A percentile compares a stretch with the other conserved stretches of the same genome.
phyloP scores from a whole-genome alignment of 23 tunicate genomes.

The Clavelina lepadiformis region DNA sequence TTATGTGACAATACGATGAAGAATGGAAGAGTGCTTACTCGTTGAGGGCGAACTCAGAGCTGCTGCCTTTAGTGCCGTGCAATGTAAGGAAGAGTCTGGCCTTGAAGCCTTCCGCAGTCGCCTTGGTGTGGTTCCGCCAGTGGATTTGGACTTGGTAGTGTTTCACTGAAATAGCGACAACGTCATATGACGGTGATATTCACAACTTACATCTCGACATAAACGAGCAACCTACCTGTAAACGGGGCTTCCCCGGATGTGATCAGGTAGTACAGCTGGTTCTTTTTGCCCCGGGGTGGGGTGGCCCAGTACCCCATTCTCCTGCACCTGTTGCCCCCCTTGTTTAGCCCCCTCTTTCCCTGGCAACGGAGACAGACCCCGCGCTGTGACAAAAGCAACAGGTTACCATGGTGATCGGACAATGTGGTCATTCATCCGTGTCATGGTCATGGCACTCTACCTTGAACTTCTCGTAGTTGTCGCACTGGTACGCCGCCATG shows the following conservation, averaged over 20 bases:
- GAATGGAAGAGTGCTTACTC: slow-evolving; percentile 62
- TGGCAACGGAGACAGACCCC: slow-evolving; percentile 76
- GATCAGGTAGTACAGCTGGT: slow-evolving; percentile 57
- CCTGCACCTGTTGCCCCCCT: slow-evolving; percentile 45
- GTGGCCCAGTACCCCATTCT: slow-evolving; percentile 91
- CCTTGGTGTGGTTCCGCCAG: slow-evolving; percentile 60
- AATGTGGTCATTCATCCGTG: too few relatives aligned
- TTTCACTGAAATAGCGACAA: slow-evolving; percentile 38
- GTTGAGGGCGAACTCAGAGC: slow-evolving; percentile 63
- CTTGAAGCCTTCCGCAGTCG: slow-evolving; percentile 42
- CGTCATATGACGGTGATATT: neutral
- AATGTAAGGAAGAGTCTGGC: slow-evolving; percentile 59
- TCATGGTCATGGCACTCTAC: slow-evolving; percentile 47
- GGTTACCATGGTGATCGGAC: neutral
- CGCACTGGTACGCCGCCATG: slow-evolving; percentile 68
- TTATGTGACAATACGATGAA: neutral
- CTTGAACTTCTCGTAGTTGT: slow-evolving; percentile 62
- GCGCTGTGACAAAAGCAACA: slow-evolving; percentile 38
- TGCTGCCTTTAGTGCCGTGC: slow-evolving; percentile 60
- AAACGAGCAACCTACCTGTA: slow-evolving; percentile 66
- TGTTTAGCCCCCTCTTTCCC: slow-evolving; percentile 5
- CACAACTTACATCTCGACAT: neutral
- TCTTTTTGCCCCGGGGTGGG: slow-evolving; percentile 47
- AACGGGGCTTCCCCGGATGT: slow-evolving; percentile 65
- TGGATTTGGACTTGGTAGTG: slow-evolving; percentile 90